Base-by-base conservation (phyloP, 2,113 vertebrate genomes). In the Chaetops frenatus region DNA sequence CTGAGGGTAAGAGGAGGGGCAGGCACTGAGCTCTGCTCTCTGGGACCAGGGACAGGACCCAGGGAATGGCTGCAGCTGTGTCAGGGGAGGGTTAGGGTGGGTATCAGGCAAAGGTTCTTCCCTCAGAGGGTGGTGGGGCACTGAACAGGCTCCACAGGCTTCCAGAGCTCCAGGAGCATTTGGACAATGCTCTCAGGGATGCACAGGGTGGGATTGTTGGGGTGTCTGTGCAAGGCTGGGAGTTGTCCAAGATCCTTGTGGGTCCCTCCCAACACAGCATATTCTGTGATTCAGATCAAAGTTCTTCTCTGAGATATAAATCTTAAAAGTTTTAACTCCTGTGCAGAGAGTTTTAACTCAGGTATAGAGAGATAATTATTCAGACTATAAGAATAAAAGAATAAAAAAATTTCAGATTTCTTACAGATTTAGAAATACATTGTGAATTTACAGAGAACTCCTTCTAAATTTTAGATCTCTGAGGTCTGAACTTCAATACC, bases 171-270 rank as follows among this genome's bases (percentile, higher is more conserved):
- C 23, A 4, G 71, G 22, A 25, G 21, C 0, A 1, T 60, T 77
- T 77, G 83, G 62, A 33, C 33, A 69, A 1, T 0, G 17, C 45
- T 44, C 33, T 19, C 45, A 51, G 72, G 44, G 51, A 47, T 27
- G 62, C 17, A 35, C 53, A 42, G 31, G 53, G 18, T 58, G 51
- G 21, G 51, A 57, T 7, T 48, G 15, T 5, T 2, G 61, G 44
- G 51, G 16, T 50, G 51, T 35, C 44, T 50, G 36, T 21, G 45
- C 33, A 86, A 28, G 54, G 47, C 6, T 1, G 6, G 36, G 7
- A 5, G 15, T 0, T 38, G 73, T 61, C 0, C 0, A 13, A 54
- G 23, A 53, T 20, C 38, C 28, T 4, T 2, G 15, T n/a, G 40
- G 8, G 3, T 47, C n/a, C 5, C 10, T 47, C 1, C 15, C 10